Evolutionary conservation across 2,113 vertebrate genomes (phyloP).

Genomic region (Apistogramma diplotaenia): DNA sequence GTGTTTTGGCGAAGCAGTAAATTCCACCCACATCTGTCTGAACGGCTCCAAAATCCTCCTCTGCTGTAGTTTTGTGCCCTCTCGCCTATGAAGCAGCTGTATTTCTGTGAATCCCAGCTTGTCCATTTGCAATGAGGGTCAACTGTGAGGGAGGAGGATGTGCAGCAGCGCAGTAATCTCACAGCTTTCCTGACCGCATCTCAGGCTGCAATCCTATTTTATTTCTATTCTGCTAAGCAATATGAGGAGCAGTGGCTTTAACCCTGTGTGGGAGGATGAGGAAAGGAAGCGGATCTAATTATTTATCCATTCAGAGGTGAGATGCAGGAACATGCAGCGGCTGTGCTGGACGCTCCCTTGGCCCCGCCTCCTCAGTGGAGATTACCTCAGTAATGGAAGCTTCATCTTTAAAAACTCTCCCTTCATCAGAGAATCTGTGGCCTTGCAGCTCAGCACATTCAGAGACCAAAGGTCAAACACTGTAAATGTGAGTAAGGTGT

Average conservation of each 20-base stretch:
- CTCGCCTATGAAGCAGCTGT: constrained; percentile 12
- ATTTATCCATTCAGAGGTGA: constrained; percentile 43
- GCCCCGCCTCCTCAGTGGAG: constrained; percentile 6
- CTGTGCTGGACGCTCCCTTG: not conserved
- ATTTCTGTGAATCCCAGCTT: constrained; percentile 19
- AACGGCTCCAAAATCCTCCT: constrained; percentile 10
- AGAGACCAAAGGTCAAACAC: constrained; percentile 60
- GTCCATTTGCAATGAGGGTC: constrained; percentile 46
- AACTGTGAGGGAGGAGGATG: constrained; percentile 42
- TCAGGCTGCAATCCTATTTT: not conserved
- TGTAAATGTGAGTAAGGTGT: constrained; percentile 56
- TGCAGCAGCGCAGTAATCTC: not conserved
- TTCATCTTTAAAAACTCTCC: constrained; percentile 1
- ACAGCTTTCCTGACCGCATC: constrained; percentile 24
- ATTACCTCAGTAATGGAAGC: constrained; percentile 12
- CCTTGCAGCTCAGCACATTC: not conserved
- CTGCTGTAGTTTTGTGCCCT: not conserved
- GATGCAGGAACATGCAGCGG: not conserved
- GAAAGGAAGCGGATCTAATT: constrained; percentile 31
- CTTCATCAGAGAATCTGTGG: constrained; percentile 18
- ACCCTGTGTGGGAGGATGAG: constrained; percentile 43
- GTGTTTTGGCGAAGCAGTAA: constrained; percentile 1
- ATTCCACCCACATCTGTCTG: constrained; percentile 22
- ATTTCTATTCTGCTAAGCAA: not conserved
- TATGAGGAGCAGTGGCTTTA: constrained; percentile 6